These are phyloP conservation scores for Cyprinus carpio DNA, from an alignment of 2,113 vertebrate species.

Conservation along the genomic window DNA sequence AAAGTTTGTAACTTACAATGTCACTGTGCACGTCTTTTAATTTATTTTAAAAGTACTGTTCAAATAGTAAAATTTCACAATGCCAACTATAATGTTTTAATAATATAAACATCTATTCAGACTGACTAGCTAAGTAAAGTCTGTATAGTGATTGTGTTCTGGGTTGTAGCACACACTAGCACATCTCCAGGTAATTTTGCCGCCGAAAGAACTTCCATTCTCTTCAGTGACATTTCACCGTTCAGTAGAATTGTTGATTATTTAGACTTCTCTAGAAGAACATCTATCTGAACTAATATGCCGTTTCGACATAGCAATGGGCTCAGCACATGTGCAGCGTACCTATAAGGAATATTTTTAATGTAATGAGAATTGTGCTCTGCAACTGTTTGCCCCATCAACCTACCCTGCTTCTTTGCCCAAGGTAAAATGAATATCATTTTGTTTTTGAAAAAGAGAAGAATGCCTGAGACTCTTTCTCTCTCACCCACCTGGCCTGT, in stretches of 20 bases:
- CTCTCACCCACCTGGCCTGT: slow-evolving; percentile 48
- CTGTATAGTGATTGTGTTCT: too few species aligned
- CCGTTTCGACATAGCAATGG: background rate
- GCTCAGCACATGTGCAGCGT: background rate
- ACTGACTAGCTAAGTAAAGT: too few species aligned
- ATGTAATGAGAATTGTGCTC: background rate
- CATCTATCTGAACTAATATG: background rate
- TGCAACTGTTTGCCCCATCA: background rate
- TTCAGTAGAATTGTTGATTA: background rate
- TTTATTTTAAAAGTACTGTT: too few species aligned
- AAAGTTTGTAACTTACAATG: too few species aligned
- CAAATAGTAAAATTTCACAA: too few species aligned
- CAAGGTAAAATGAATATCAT: slow-evolving; percentile 23
- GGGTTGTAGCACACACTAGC: background rate
- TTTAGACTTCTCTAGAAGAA: background rate
- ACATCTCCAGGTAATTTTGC: background rate
- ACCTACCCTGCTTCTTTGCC: background rate
- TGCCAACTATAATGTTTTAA: too few species aligned
- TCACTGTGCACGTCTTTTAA: too few species aligned
- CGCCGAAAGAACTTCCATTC: background rate
- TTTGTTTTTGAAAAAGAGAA: slow-evolving; percentile 7
- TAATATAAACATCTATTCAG: too few species aligned
- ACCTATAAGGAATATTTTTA: background rate
- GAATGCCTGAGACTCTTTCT: slow-evolving; percentile 34
- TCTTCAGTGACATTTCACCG: background rate